Percentiles rank a stretch among this genome's conserved stretches.
phyloP scores from a whole-genome alignment of 2,888 invertebrate species.

The Hydrotaea diabolus region DNA sequence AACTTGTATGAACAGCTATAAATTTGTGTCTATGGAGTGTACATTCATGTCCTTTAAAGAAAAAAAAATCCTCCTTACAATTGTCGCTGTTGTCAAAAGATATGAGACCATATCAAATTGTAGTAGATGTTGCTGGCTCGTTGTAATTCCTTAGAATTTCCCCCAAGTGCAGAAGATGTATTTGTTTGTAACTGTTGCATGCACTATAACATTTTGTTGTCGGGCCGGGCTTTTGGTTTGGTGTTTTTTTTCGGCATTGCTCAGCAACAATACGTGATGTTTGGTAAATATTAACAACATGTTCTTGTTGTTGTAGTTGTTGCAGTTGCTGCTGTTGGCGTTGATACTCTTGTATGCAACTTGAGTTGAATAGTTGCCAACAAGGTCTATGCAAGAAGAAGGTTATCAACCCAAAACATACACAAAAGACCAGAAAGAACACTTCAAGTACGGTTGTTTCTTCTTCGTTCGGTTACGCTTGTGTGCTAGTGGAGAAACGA shows the following conservation, averaged over 20 bases:
- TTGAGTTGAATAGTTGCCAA: constrained; percentile 68
- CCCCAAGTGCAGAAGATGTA: constrained; percentile 39
- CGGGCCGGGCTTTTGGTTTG: background rate
- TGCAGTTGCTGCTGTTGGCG: background rate
- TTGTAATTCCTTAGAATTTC: constrained; percentile 28
- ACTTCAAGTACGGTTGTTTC: no score
- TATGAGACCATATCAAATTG: constrained; percentile 21
- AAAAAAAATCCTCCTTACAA: background rate
- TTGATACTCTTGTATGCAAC: background rate
- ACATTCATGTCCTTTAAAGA: background rate
- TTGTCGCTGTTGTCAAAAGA: background rate
- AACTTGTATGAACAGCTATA: background rate
- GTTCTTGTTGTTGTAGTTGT: background rate
- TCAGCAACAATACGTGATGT: constrained; percentile 59
- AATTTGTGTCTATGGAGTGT: background rate
- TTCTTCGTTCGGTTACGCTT: background rate
- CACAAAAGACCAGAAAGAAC: constrained; percentile 1
- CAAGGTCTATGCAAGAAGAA: constrained; percentile 65
- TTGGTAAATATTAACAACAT: constrained; percentile 49
- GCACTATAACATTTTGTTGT: constrained; percentile 30
- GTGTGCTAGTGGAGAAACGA: background rate
- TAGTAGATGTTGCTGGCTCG: background rate
- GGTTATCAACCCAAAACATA: constrained; percentile 68
- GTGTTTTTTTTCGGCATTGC: constrained; percentile 44
- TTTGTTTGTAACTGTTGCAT: constrained; percentile 62